Evolutionary conservation across 2,113 vertebrate species (phyloP), one percentile per base, ranked within the genome.

Genomic region (Pyrgilauda ruficollis): DNA sequence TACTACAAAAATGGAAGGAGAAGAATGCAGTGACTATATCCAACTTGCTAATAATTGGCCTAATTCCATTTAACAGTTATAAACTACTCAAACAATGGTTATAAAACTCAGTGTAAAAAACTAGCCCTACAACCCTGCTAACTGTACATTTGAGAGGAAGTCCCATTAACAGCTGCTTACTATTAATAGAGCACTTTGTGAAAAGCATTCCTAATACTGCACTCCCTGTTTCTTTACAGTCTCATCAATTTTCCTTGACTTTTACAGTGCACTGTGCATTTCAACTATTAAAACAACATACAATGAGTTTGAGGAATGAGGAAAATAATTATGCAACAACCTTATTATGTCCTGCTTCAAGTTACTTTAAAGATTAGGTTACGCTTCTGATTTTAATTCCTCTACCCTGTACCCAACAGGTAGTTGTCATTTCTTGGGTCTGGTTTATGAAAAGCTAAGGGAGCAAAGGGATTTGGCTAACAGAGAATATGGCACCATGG

Each of bases 271-370:
- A 37, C 31, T 37, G 41, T 6, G 41, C 23, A 28, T 61, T 35
- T 55, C 28, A 49, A 44, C 39, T 50, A 77, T 15, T 87, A 90
- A 88, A 94, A 70, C 28, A 88, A 70, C 33, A 89, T 19, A 84
- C 43, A 89, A 69, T 22, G 55, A 86, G 24, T 82, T 92, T 70
- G 83, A 97, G 89, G 95, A 97, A 95, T 55, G 89, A 96, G 87
- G 94, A 88, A 95, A 93, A 75, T 28, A 93, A 84, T 97, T 94
- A 80, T 12, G 52, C 79, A 94, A 56, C 39, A 61, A 83, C 56
- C 63, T 37, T 46, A 89, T 80, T 77, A 94, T 3, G 37, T 56
- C 47, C 56, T 88, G 59, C 64, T 94, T 84, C 72, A 55, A 52
- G 44, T 88, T 84, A 88, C 41, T 81, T 77, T 55, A 66, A 82